Base-by-base conservation (phyloP, 1,140 invertebrate species). In the Euschistus heros region DNA sequence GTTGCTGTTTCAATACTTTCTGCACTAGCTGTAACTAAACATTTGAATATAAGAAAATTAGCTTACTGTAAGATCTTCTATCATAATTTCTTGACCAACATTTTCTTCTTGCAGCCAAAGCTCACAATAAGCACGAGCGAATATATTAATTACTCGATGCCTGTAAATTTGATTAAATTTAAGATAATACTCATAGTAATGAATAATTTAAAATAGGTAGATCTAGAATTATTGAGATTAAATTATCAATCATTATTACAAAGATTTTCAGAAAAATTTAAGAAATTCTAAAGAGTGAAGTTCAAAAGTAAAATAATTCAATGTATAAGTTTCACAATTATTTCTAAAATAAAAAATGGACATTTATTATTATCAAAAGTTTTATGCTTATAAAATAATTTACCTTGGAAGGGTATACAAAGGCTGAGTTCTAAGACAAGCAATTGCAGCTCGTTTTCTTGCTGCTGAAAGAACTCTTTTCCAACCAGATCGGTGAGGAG, bases 131-230 rank as follows among this genome's bases (percentile, higher is more conserved):
- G 92, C 91, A 68, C 90, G 82, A 44, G 95, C 83, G 79, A 99
- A 99, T 71, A 99, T 90, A 74, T 99, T 99, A 72, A 98, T 97
- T 14, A 91, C 94, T 50, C 95, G 88, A 83, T 99, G 97, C 77
- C 96, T 98, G 77, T 66, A 72, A 69, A 37, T 6, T 37, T 37
- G 33, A 37, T 37, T 1, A 37, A 37, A 37, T 37, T 37, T 37
- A 10, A 37, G 33, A 6, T 37, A 13, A 37, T 4, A 13, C n/a
- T n/a, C 7, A 37, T 68, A 70, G 68, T 69, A 64, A 71, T 17
- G 14, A 37, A 37, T 62, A 18, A 62, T 60, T 60, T 30, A 0
- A 57, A 0, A 57, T 15, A 52, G 15, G 50, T 15, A 17, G 15
- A 20, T 2, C 27, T 18, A 27, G 24, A 22, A 27, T 22, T 60